Conservation (phyloP, 2,113 vertebrate genomes). For the Narcine bancroftii region DNA sequence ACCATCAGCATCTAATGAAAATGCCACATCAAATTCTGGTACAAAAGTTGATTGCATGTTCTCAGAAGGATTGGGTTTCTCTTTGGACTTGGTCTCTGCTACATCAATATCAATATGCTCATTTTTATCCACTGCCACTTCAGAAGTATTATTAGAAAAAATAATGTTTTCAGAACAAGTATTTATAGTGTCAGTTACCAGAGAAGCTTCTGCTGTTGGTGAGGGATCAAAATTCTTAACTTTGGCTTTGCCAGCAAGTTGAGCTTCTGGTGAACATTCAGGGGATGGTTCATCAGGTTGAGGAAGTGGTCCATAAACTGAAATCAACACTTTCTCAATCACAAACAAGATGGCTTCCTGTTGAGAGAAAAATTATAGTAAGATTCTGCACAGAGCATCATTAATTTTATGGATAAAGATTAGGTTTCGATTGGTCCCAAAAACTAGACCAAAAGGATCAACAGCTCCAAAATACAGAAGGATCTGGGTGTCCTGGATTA, state of each 20-base stretch:
- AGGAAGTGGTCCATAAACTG: slow-evolving; percentile 69
- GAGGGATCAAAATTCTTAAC: slow-evolving; percentile 42
- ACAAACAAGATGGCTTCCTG: slow-evolving; percentile 76
- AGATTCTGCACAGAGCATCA: background rate
- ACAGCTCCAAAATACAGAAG: too few relatives aligned
- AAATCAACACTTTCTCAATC: slow-evolving; percentile 77
- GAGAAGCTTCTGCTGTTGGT: slow-evolving; percentile 43
- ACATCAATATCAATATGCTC: slow-evolving; percentile 42
- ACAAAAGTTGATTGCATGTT: slow-evolving; percentile 52
- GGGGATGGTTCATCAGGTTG: slow-evolving; percentile 17
- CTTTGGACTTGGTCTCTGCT: slow-evolving; percentile 39
- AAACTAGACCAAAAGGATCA: background rate
- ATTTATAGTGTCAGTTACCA: slow-evolving; percentile 45
- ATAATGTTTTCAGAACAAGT: slow-evolving; percentile 50
- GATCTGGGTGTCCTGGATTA: too few relatives aligned
- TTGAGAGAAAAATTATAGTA: slow-evolving; percentile 40
- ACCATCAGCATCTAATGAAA: slow-evolving; percentile 44
- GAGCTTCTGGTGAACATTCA: slow-evolving; percentile 44
- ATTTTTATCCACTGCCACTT: slow-evolving; percentile 40
- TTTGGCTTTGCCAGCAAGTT: slow-evolving; percentile 52
- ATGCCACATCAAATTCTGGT: slow-evolving; percentile 41
- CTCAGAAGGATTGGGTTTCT: slow-evolving; percentile 56
- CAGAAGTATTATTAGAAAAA: slow-evolving; percentile 42
- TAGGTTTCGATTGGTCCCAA: background rate
- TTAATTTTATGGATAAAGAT: background rate